Percentiles rank a stretch among this genome's conserved stretches.
Conservation (phyloP, 2,113 vertebrate species). For the human (Homo sapiens) region GRCh38 chr6:83788001-83788500, state of each 20-base stretch:
- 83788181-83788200: neutral
- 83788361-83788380: constrained; percentile 24
- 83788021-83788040: neutral
- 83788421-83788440: neutral
- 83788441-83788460: neutral
- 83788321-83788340: constrained; percentile 36
- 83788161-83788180: neutral
- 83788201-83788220: neutral
- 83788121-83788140: neutral
- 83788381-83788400: neutral
- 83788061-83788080: neutral
- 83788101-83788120: too few relatives aligned
- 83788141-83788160: neutral
- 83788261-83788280: neutral
- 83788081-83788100: neutral
- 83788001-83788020: neutral
- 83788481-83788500: neutral
- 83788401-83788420: neutral
- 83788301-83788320: constrained; percentile 46
- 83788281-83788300: neutral
- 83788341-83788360: neutral
- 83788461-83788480: neutral
- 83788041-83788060: neutral
- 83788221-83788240: neutral
- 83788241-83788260: neutral